A percentile compares a stretch with the other conserved stretches of the same genome.
These are phyloP conservation scores for Thymallus thymallus DNA, from an alignment of 2,113 vertebrate genomes.

Conservation along the genomic window DNA sequence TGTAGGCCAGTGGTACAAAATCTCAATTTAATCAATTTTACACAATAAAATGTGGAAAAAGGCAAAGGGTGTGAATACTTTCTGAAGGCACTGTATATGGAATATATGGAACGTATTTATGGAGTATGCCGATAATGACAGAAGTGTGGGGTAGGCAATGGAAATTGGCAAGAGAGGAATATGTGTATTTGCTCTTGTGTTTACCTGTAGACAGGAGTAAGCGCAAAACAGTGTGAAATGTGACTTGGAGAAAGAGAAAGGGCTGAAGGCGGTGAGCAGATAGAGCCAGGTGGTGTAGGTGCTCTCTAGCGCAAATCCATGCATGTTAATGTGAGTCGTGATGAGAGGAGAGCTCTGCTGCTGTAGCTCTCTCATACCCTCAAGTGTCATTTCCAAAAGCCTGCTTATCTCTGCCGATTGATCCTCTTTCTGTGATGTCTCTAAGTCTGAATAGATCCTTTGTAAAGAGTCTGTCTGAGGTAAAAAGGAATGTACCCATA, in stretches of 20 bases:
- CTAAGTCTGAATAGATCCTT: background rate
- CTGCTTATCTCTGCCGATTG: slow-evolving; percentile 55
- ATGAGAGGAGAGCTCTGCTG: slow-evolving; percentile 28
- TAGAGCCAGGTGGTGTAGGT: slow-evolving; percentile 1
- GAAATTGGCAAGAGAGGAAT: background rate
- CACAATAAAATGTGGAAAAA: no score
- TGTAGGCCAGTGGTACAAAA: no score
- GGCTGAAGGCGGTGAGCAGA: background rate
- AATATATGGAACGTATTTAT: no score
- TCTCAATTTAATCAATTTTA: no score
- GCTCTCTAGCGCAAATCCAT: slow-evolving; percentile 27
- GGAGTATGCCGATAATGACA: background rate
- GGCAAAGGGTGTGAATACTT: no score
- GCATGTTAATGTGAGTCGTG: slow-evolving; percentile 39
- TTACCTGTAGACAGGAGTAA: background rate
- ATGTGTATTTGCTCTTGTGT: background rate
- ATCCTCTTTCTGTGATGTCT: slow-evolving; percentile 36
- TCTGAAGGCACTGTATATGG: no score
- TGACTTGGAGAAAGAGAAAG: background rate
- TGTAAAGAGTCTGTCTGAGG: background rate
- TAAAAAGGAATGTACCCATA: background rate
- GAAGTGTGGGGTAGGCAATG: background rate
- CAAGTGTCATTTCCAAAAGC: slow-evolving; percentile 55
- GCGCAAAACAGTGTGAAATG: background rate
- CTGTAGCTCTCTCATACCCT: slow-evolving; percentile 42